phyloP scores from a whole-genome alignment of 2,797 vertebrate genomes.

The Rhinophrynus dorsalis region DNA sequence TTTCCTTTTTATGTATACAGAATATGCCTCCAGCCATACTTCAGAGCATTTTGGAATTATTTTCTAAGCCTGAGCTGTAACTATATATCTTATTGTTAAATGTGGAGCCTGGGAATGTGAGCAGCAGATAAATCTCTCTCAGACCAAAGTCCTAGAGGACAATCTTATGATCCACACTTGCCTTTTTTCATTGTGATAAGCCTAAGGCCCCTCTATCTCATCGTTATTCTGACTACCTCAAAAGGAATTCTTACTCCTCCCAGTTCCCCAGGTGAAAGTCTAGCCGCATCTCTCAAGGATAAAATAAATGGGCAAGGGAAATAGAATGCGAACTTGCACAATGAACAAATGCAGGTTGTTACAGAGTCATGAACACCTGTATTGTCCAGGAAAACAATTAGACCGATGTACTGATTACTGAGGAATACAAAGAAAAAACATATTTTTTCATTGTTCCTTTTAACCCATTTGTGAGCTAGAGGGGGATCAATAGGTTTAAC shows the following conservation, averaged over 20 bases:
- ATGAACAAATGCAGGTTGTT: no score
- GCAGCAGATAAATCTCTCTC: conserved; percentile 48
- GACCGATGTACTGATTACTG: no score
- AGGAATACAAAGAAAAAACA: no score
- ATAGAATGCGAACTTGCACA: not conserved
- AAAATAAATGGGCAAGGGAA: not conserved
- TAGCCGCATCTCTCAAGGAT: not conserved
- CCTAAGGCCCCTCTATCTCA: conserved; percentile 26
- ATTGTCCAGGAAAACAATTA: no score
- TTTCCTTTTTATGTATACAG: conserved; percentile 50
- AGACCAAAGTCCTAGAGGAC: conserved; percentile 12
- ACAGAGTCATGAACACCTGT: no score
- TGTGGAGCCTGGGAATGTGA: conserved; percentile 23
- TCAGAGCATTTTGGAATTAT: conserved; percentile 45
- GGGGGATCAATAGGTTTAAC: no score
- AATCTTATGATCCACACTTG: conserved; percentile 10
- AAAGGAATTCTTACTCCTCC: not conserved
- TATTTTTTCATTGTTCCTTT: no score
- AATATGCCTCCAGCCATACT: conserved; percentile 47
- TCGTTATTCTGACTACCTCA: conserved; percentile 20
- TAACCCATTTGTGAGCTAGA: no score
- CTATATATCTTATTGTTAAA: conserved; percentile 46
- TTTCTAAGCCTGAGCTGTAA: conserved; percentile 40
- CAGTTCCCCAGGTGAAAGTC: not conserved
- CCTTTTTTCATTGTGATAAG: not conserved